Base-by-base conservation (phyloP, 2,888 invertebrate species). In the Lamproptera curius region DNA sequence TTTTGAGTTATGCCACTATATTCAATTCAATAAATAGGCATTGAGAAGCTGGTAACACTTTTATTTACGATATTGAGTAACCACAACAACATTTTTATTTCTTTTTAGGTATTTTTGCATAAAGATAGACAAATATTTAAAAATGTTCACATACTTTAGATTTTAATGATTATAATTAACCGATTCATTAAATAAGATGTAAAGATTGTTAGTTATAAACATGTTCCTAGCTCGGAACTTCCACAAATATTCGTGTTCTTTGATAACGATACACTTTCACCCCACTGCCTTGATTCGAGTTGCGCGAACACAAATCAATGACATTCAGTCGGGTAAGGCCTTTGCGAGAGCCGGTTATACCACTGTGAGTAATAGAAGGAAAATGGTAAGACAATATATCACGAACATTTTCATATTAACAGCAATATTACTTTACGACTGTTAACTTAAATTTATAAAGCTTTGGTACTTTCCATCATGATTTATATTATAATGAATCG, bases 211-310 rank as follows among this genome's bases (percentile, higher is more conserved):
- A 13, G 17, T 42, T 42, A 33, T 2, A 15, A 43, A 38, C 9
- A 60, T 62, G 59, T 36, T 54, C 42, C 20, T 54, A 17, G 52
- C 39, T 13, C 63, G 57, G 56, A 57, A 54, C 65, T 67, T 73
- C 55, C 60, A 51, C 51, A 65, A 61, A 3, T 31, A 31, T 58
- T 63, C 73, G 62, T 66, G 48, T 26, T 41, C 70, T 56, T 70
- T 57, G 53, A 49, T 67, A 62, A 66, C 70, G 78, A 81, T 83
- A 83, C 76, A 86, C 86, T 86, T 86, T 87, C 85, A 85, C 85
- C 79, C 76, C 67, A 59, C 70, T 55, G 60, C 60, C 62, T 61
- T 57, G 67, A 62, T 64, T 61, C 57, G 65, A 58, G 54, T 61
- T 58, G 57, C 62, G 54, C 65, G 63, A 63, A 63, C 65, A 65